phyloP scores from a whole-genome alignment of 2,888 invertebrate species.

The Meloe dianella region DNA sequence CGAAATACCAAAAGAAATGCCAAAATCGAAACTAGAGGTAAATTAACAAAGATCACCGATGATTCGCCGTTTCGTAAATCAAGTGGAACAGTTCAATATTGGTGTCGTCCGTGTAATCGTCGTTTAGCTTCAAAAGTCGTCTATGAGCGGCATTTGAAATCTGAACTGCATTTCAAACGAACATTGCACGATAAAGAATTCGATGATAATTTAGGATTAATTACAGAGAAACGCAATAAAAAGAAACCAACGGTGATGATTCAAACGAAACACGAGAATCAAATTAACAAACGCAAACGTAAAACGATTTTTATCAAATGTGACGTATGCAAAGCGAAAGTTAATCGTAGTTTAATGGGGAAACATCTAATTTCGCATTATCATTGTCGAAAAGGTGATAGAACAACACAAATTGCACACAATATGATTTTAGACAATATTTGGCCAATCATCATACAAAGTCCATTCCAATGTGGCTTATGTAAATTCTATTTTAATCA shows the following conservation, averaged over 20 bases:
- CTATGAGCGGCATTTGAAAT: constrained; percentile 78
- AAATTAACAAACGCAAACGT: constrained; percentile 59
- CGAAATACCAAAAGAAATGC: not conserved
- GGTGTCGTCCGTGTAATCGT: constrained; percentile 83
- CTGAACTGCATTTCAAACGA: constrained; percentile 73
- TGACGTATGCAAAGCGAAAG: constrained; percentile 74
- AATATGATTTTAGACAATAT: constrained; percentile 78
- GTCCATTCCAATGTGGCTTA: constrained; percentile 84
- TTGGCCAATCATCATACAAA: constrained; percentile 76
- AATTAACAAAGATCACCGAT: constrained; percentile 36
- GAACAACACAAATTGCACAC: constrained; percentile 64
- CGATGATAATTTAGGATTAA: constrained; percentile 58
- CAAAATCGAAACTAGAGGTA: constrained; percentile 3
- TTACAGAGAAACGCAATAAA: constrained; percentile 38
- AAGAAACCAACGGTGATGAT: constrained; percentile 32
- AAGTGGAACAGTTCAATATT: constrained; percentile 67
- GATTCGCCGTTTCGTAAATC: constrained; percentile 55
- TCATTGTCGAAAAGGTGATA: constrained; percentile 77
- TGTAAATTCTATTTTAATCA: constrained; percentile 87
- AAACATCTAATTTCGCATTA: constrained; percentile 87
- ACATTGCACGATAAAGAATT: constrained; percentile 72
- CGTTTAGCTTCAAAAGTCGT: constrained; percentile 74
- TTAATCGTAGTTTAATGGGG: constrained; percentile 73
- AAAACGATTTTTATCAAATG: constrained; percentile 69
- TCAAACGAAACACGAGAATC: constrained; percentile 38